These are phyloP conservation scores for Melipona beecheii DNA, from an alignment of 2,888 invertebrate species.

Conservation along the genomic window DNA sequence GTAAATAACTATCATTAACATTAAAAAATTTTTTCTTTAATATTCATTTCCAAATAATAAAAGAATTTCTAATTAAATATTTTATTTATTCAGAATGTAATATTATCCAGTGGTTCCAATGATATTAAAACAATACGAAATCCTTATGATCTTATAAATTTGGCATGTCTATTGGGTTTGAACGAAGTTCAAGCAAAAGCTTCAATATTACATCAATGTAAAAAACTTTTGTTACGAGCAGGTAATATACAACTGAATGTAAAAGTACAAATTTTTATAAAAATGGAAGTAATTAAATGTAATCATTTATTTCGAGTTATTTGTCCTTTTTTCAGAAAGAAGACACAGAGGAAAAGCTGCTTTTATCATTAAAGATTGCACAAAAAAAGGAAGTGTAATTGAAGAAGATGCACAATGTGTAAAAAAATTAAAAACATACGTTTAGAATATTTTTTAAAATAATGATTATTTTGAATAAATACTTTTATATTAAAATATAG, in stretches of 20 bases:
- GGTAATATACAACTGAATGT: slow-evolving; percentile 83
- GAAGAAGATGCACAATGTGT: slow-evolving; percentile 5
- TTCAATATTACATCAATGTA: slow-evolving; percentile 87
- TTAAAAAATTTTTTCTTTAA: slow-evolving; percentile 4
- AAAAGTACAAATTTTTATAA: neutral
- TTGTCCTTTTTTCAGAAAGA: slow-evolving; percentile 73
- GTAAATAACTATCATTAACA: neutral
- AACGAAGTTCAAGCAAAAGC: slow-evolving; percentile 89
- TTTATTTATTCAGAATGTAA: slow-evolving; percentile 85
- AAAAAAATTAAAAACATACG: slow-evolving; percentile 38
- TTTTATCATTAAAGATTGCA: slow-evolving; percentile 68
- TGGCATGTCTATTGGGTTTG: slow-evolving; percentile 90
- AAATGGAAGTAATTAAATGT: neutral
- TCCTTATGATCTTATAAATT: slow-evolving; percentile 91
- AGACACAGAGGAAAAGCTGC: slow-evolving; percentile 78
- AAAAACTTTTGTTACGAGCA: slow-evolving; percentile 88
- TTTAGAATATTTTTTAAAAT: neutral
- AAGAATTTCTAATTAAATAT: slow-evolving; percentile 26
- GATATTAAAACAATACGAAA: slow-evolving; percentile 87
- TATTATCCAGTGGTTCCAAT: slow-evolving; percentile 90
- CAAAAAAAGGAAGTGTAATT: slow-evolving; percentile 14
- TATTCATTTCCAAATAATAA: slow-evolving; percentile 2
- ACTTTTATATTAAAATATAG: neutral
- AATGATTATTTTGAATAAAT: neutral
- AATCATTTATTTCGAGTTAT: neutral